Evolutionary conservation across 2,797 vertebrate species (phyloP), one percentile per base, ranked within the genome.

Genomic region (Myripristis jacobus): DNA sequence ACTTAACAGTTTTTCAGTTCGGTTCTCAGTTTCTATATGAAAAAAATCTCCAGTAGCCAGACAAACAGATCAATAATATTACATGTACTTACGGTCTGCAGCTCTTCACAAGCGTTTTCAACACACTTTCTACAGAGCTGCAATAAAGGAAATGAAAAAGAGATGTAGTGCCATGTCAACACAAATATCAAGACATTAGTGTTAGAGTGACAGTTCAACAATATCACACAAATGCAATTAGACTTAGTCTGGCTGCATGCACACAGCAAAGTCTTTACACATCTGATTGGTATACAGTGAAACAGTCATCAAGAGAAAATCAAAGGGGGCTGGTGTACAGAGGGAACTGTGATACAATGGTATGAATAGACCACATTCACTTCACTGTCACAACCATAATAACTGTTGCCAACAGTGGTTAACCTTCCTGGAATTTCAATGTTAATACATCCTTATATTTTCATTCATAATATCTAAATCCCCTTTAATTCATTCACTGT

Each of bases 101-200:
- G 94, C 90, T 96, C 93, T 98, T 98, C 90, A 99, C 95, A 0
- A 99, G 95, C 31, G 95, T 96, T 93, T 98, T 99, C 91, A 99
- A 91, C 86, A 98, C 94, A 69, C 92, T 94, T 93, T 99, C 98
- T 90, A 99, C 95, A 66, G 97, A 98, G 90, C 98, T 99, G 90
- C 59, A 61, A 83, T 41, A 60, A 70, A 86, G 74, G 48, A 22
- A 63, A 51, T 43, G 0, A 31, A 25, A 80, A 38, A 64, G 7
- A 56, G 53, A 69, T 13, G 11, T 82, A 50, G 83, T 25, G 13
- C 54, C 27, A 36, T 36, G 19, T 66, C n/a, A 34, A 65, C 62
- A 69, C 6, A 70, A 55, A 22, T 19, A 29, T 6, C 38, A 11
- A 64, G 61, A 62, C 22, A 65, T 16, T 68, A 18, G 80, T 80